Evolutionary conservation across 2,113 vertebrate genomes (phyloP), one percentile per base, ranked within the genome.

Genomic region (Glaucidium brasilianum): DNA sequence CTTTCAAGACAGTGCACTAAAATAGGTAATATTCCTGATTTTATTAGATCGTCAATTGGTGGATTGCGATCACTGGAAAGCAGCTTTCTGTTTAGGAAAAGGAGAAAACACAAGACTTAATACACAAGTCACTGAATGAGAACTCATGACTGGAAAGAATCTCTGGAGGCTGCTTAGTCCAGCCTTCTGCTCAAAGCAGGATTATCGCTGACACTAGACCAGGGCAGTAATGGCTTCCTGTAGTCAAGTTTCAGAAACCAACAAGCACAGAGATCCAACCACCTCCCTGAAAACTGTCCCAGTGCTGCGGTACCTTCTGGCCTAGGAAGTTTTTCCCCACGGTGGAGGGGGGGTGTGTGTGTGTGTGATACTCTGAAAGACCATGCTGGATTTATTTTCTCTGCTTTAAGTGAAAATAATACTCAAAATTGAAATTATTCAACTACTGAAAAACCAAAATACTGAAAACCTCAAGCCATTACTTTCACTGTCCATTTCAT

Each of bases 21-120:
- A 96, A 99, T 99, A 88, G 99, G 99, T 96, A 99, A 98, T 98
- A 99, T 99, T 96, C 99, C 99, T 98, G 99, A 99, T 96, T 99
- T 99, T 96, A 99, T 99, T 96, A 99, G 98, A 96, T 99, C 99
- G 35, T 99, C 99, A 62, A 99, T 99, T 73, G 99, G 99, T 96
- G 99, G 99, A 93, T 99, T 99, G 86, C 99, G 99, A 98, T 99
- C 99, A 97, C 99, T 99, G 94, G 99, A 99, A 91, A 99, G 98
- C 97, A 99, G 98, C 94, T 99, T 99, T 98, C 99, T 99, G 86
- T 56, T 72, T 30, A 82, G 26, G 89, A 92, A 97, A 86, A 91
- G 12, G 85, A 73, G 29, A 85, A 91, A 20, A 78, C 3, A 41
- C 0, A 81, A 56, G 32, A 62, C 30, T 78, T 62, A 75, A 32